Conservation (phyloP, 2,888 invertebrate genomes). For the Synergus umbraculus region DNA sequence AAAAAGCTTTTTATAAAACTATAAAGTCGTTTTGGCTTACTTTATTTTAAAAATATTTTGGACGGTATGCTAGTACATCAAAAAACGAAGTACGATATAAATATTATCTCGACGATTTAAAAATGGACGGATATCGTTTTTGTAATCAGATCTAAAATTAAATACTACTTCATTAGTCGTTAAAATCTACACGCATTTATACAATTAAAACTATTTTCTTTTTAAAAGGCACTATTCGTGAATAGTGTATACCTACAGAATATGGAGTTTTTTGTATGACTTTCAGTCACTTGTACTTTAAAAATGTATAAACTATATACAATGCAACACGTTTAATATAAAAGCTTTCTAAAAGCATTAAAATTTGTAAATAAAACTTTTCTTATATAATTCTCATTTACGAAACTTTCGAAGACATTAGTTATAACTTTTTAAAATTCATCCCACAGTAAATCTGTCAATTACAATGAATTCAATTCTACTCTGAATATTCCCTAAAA, state of each 20-base stretch:
- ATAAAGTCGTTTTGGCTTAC: background rate
- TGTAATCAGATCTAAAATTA: conserved; percentile 3
- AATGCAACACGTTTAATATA: conserved; percentile 6
- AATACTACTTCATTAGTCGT: background rate
- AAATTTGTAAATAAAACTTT: conserved; percentile 1
- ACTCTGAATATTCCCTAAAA: background rate
- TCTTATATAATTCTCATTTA: background rate
- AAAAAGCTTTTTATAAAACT: conserved; percentile 10
- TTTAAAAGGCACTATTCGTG: conserved; percentile 14
- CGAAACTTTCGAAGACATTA: background rate
- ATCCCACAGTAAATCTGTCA: background rate
- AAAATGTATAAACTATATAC: conserved; percentile 31
- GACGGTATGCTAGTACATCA: conserved; percentile 20
- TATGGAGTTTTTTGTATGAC: conserved; percentile 10
- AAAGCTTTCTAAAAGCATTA: conserved; percentile 4
- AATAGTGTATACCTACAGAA: background rate
- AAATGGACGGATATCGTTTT: conserved; percentile 24
- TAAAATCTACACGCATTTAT: conserved; percentile 9
- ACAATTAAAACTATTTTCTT: background rate
- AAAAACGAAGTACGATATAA: conserved; percentile 9
- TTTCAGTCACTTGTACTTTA: conserved; percentile 28
- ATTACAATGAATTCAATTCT: background rate
- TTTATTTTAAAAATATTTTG: conserved; percentile 24
- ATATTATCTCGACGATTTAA: background rate
- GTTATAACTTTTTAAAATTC: background rate